Conservation (phyloP, 2,888 invertebrate genomes). For the Drosophila trichaetosa region DNA sequence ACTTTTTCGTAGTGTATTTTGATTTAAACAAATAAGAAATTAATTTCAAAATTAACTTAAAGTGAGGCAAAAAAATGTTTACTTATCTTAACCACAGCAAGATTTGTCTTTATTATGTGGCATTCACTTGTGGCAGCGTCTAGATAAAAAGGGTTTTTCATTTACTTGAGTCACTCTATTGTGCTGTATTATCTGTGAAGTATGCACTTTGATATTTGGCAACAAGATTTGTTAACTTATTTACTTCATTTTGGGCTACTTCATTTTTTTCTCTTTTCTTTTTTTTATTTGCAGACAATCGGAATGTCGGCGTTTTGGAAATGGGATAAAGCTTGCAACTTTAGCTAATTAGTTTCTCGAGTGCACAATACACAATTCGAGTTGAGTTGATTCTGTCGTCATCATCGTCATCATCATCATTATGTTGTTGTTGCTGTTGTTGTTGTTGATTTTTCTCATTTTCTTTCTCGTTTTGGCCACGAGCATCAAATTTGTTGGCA, state of each 20-base stretch:
- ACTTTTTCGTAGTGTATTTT: neutral
- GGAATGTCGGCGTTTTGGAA: slow-evolving; percentile 6
- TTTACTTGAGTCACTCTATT: neutral
- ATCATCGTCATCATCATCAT: neutral
- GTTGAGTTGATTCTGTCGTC: slow-evolving; percentile 60
- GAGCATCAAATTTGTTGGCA: slow-evolving; percentile 67
- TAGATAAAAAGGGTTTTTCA: neutral
- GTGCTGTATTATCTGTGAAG: neutral
- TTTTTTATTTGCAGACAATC: neutral
- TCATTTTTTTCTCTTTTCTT: neutral
- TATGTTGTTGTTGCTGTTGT: neutral
- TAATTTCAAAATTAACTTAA: neutral
- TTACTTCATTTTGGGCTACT: neutral
- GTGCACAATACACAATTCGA: slow-evolving; percentile 50
- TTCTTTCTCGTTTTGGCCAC: slow-evolving; percentile 23
- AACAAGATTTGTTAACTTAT: neutral
- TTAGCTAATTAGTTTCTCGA: slow-evolving; percentile 63
- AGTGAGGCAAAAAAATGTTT: too few relatives aligned
- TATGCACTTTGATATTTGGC: neutral
- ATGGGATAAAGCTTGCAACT: slow-evolving; percentile 23
- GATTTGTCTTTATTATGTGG: neutral
- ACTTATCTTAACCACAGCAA: neutral
- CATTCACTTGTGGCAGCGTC: neutral
- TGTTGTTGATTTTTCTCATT: slow-evolving; percentile 3
- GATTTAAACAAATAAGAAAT: neutral